Conservation (phyloP, 2,797 vertebrate genomes). For the Rhinoraja longicauda region DNA sequence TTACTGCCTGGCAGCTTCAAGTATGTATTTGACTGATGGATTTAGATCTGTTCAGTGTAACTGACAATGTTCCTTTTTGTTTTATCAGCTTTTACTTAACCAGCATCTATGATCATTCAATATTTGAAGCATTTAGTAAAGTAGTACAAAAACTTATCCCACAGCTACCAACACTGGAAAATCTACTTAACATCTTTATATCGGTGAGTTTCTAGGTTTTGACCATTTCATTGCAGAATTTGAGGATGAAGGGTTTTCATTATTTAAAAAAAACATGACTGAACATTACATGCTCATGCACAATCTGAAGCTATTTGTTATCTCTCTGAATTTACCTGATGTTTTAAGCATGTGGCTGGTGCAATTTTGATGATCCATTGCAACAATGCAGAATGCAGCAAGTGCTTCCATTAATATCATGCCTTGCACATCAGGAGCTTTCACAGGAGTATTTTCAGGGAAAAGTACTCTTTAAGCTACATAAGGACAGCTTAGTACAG, state of each 20-base stretch:
- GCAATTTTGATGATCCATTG: not conserved
- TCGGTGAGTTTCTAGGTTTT: constrained; percentile 66
- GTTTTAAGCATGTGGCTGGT: not conserved
- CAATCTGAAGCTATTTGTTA: not conserved
- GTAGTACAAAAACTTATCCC: constrained; percentile 99
- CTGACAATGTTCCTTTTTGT: constrained; percentile 46
- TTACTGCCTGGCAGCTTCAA: too few relatives aligned
- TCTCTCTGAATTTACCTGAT: not conserved
- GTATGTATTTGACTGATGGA: not conserved
- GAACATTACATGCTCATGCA: not conserved
- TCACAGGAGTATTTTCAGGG: too few relatives aligned
- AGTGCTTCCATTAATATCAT: too few relatives aligned
- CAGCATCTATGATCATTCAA: constrained; percentile 98
- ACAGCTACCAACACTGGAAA: constrained; percentile 94
- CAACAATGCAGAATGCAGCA: not conserved
- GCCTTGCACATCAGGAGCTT: too few relatives aligned
- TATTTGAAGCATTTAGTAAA: constrained; percentile 99
- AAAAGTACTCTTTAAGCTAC: too few relatives aligned
- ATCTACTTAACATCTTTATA: constrained; percentile 98
- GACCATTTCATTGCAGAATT: not conserved
- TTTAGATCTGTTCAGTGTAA: constrained; percentile 41
- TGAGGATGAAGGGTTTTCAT: not conserved
- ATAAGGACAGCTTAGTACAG: too few relatives aligned
- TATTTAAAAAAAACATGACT: not conserved
- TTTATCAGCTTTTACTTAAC: constrained; percentile 93